phyloP scores from a whole-genome alignment of 2,797 vertebrate species.

The Crenichthys baileyi region DNA sequence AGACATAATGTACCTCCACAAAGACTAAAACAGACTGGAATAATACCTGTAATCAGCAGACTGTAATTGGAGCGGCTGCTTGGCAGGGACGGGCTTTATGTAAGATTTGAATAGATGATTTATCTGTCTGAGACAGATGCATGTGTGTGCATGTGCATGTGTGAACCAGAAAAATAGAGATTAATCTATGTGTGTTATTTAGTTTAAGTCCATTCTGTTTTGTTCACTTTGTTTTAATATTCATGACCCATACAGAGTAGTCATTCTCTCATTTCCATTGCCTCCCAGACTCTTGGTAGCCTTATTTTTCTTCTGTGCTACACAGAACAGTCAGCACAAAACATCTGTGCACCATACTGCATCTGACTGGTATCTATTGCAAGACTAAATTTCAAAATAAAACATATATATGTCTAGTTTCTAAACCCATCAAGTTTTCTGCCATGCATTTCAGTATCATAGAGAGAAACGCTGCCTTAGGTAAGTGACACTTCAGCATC shows the following conservation, averaged over 20 bases:
- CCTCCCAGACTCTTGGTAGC: not conserved
- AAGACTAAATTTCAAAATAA: not conserved
- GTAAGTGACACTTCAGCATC: too few species aligned
- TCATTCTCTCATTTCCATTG: not conserved
- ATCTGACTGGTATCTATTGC: not conserved
- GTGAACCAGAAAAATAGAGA: not conserved
- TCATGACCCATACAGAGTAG: not conserved
- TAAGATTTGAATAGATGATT: conserved; percentile 14
- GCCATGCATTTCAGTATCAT: not conserved
- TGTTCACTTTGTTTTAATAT: not conserved
- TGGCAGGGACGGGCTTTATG: conserved; percentile 19
- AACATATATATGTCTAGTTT: not conserved
- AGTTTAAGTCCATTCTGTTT: not conserved
- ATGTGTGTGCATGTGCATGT: not conserved
- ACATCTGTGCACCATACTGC: not conserved
- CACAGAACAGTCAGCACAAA: not conserved
- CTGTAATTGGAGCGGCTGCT: conserved; percentile 9
- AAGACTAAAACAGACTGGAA: conserved; percentile 6
- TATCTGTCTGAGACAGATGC: not conserved
- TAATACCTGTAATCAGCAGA: conserved; percentile 32
- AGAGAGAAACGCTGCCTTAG: not conserved
- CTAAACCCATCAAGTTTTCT: not conserved
- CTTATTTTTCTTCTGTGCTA: conserved; percentile 12
- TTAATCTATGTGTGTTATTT: not conserved
- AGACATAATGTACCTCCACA: conserved; percentile 12